Base-by-base conservation (phyloP, 2,888 invertebrate genomes). In the Agonopterix alstromeriana region DNA sequence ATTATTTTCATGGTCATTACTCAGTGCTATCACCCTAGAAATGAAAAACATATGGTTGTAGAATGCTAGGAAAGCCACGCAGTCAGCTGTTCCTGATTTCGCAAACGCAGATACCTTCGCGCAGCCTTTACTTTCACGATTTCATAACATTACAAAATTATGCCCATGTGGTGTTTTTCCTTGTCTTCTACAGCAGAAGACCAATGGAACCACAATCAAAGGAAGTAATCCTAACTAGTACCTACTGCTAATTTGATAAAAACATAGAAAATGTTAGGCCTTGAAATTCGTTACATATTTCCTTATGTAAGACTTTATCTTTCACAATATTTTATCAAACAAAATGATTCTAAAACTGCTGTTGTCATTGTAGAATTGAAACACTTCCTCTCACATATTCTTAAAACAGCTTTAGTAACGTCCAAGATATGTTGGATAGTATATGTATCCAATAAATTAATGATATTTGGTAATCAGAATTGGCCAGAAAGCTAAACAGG, bases 41-140 rank as follows among this genome's bases (percentile, higher is more conserved):
- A 27, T 48, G 48, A 36, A 50, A 50, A 61, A 63, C 76, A 76
- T 77, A 77, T 77, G 77, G 54, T 69, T 51, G 10, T 11, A 8
- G 1, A 5, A 2, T 41, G 3, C 14, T 12, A 11, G 3, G 14
- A 38, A 38, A 41, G 9, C 35, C n/a, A 40, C 44, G 36, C 10
- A 10, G 12, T 36, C 17, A 35, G 10, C 14, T 14, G 43, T 53
- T 58, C 56, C 53, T 53, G 40, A 42, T 53, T 53, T 55, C 53
- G 52, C 56, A 61, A 58, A 14, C 36, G 38, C 35, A 35, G 38
- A 36, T 27, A 10, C 44, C 50, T 52, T 49, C 51, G 52, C 56
- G 48, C 57, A 57, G 63, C 60, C 50, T 55, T 54, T 54, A 67
- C 66, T 72, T 70, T 70, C 67, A 53, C 58, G 52, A 61, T 71